Percentiles rank a stretch among this genome's conserved stretches.
Evolutionary conservation across 1,140 invertebrate genomes (phyloP).

Genomic region (Aphelinus atriplicis): DNA sequence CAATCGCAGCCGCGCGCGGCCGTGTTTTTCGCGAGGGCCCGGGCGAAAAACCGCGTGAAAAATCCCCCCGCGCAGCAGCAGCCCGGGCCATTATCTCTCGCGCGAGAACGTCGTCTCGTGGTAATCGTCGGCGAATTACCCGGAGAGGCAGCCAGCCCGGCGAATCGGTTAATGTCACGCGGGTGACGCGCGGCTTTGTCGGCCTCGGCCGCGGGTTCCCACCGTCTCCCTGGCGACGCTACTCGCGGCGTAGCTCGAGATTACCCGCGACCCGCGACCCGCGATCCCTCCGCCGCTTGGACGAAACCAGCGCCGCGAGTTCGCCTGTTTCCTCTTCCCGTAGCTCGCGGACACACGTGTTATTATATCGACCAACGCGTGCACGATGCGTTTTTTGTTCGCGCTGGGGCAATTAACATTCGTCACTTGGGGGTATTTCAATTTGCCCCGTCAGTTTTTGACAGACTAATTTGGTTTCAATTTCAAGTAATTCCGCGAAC

Average conservation of each 20-base stretch:
- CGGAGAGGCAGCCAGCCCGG: slow-evolving; percentile 43
- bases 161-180: slow-evolving; percentile 56
- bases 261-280: too few species aligned
- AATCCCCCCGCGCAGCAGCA: background rate
- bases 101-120: slow-evolving; percentile 14
- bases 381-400: too few species aligned
- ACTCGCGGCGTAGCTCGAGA: background rate
- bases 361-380: too few species aligned
- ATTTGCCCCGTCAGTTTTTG: background rate
- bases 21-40: background rate
- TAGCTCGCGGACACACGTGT: too few species aligned
- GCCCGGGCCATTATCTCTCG: slow-evolving; percentile 39
- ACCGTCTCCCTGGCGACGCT: background rate
- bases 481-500: slow-evolving; percentile 7
- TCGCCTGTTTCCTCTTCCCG: too few species aligned
- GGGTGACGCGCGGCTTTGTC: too few species aligned
- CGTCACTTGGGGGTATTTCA: slow-evolving; percentile 7
- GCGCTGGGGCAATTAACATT: background rate
- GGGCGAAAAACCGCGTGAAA: background rate
- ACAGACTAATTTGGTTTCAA: slow-evolving; percentile 11
- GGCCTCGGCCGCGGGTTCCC: slow-evolving; percentile 17
- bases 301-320: too few species aligned
- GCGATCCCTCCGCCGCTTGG: too few species aligned
- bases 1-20: slow-evolving; percentile 8
- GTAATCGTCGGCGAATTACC: slow-evolving; percentile 53